phyloP scores from a whole-genome alignment of 2,888 invertebrate genomes.

The Ptilodon capucinus region DNA sequence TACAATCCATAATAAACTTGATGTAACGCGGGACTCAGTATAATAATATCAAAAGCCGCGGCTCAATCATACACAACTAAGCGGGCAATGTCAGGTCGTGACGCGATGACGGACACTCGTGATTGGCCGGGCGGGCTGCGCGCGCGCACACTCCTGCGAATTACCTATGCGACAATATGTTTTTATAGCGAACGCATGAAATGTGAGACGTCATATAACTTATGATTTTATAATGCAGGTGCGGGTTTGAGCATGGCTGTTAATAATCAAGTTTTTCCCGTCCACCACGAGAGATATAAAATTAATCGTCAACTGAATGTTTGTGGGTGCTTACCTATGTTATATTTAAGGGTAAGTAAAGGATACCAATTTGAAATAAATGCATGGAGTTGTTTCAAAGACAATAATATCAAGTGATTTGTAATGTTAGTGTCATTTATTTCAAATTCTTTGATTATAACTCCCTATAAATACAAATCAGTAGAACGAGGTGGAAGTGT shows the following conservation, averaged over 20 bases:
- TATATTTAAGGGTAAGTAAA: too few relatives aligned
- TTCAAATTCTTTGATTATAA: too few relatives aligned
- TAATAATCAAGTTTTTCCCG: constrained; percentile 2
- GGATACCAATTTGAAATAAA: too few relatives aligned
- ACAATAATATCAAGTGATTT: too few relatives aligned
- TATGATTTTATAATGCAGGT: constrained; percentile 21
- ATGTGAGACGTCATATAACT: constrained; percentile 25
- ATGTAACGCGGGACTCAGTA: background rate
- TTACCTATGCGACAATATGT: constrained; percentile 55
- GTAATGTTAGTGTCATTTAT: too few relatives aligned
- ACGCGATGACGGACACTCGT: constrained; percentile 48
- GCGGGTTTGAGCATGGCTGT: constrained; percentile 21
- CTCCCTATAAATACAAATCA: too few relatives aligned
- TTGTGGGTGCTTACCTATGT: too few relatives aligned
- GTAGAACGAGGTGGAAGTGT: too few relatives aligned
- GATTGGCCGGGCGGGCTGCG: constrained; percentile 49
- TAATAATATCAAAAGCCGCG: constrained; percentile 55
- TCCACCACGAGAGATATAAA: too few relatives aligned
- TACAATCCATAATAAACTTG: background rate
- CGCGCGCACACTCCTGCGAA: constrained; percentile 39
- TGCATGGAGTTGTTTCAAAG: too few relatives aligned
- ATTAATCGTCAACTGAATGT: too few relatives aligned
- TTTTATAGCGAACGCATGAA: constrained; percentile 50
- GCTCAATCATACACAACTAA: constrained; percentile 77
- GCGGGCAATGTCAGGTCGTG: constrained; percentile 58